Percentiles rank a stretch among this genome's conserved stretches.
Conservation (phyloP, 2,888 invertebrate genomes). For the Andrena bucephala region DNA sequence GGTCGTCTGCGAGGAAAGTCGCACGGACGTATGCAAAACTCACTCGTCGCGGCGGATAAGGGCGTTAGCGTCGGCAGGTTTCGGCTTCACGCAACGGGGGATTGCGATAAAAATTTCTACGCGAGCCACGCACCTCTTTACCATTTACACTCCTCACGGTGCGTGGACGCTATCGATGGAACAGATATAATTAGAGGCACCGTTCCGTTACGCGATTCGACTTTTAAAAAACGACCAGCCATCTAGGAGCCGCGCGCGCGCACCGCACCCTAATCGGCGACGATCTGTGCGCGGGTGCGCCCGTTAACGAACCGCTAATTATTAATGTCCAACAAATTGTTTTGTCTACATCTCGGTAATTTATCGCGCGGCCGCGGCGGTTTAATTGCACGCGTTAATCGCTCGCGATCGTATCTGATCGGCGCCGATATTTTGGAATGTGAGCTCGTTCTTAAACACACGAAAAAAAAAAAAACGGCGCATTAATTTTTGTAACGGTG, state of each 20-base stretch:
- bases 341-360: conserved; percentile 48
- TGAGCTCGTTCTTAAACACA: background rate
- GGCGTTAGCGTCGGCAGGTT: conserved; percentile 19
- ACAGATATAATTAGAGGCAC: conserved; percentile 78
- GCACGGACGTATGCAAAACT: conserved; percentile 54
- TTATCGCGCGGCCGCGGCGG: conserved; percentile 38
- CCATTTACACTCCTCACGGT: conserved; percentile 41
- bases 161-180: conserved; percentile 70
- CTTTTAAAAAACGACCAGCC: conserved; percentile 50
- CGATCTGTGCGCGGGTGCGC: conserved; percentile 21
- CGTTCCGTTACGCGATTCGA: conserved; percentile 70
- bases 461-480: background rate
- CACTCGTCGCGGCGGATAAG: conserved; percentile 64
- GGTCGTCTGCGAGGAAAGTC: conserved; percentile 19
- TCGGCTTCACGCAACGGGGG: conserved; percentile 76
- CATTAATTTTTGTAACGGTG: conserved; percentile 27
- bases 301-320: conserved; percentile 54
- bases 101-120: conserved; percentile 75
- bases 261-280: conserved; percentile 42
- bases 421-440: conserved; percentile 20
- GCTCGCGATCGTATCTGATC: conserved; percentile 38
- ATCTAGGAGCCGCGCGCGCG: conserved; percentile 9
- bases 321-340: conserved; percentile 68
- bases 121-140: conserved; percentile 57
- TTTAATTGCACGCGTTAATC: conserved; percentile 55